Conservation (phyloP, 2,797 vertebrate genomes). For the Hafferia zeledoni region DNA sequence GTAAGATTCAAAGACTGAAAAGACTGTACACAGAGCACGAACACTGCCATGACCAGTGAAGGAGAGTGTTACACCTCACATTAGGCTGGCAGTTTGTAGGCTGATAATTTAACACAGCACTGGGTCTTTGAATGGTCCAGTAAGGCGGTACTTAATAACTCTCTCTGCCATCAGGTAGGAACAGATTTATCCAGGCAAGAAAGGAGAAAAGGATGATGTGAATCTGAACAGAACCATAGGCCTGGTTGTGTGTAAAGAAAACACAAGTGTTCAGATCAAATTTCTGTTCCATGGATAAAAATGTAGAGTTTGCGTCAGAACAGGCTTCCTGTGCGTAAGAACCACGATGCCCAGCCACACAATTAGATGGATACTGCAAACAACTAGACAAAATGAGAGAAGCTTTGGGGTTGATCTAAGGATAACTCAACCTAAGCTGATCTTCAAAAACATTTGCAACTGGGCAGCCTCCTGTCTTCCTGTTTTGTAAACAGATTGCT, state of each 20-base stretch:
- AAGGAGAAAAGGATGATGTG: neutral
- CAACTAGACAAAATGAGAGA: neutral
- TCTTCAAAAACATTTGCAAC: neutral
- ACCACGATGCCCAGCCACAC: neutral
- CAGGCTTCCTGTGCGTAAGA: neutral
- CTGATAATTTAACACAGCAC: neutral
- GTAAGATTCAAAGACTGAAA: neutral
- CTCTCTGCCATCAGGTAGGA: neutral
- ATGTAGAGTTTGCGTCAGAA: neutral
- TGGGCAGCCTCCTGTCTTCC: neutral
- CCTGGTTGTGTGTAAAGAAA: neutral
- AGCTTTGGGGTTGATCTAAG: neutral
- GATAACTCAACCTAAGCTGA: neutral
- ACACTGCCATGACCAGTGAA: neutral
- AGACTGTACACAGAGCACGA: neutral
- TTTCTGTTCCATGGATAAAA: neutral
- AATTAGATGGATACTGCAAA: neutral
- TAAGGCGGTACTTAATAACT: neutral
- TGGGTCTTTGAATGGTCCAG: neutral
- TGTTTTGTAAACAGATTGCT: neutral
- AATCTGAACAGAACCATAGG: neutral
- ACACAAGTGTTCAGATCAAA: rapidly evolving
- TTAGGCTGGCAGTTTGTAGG: neutral
- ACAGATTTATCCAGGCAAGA: neutral
- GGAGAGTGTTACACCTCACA: neutral